Base-by-base conservation (phyloP, 2,888 invertebrate genomes). In the Diarsia brunnea region DNA sequence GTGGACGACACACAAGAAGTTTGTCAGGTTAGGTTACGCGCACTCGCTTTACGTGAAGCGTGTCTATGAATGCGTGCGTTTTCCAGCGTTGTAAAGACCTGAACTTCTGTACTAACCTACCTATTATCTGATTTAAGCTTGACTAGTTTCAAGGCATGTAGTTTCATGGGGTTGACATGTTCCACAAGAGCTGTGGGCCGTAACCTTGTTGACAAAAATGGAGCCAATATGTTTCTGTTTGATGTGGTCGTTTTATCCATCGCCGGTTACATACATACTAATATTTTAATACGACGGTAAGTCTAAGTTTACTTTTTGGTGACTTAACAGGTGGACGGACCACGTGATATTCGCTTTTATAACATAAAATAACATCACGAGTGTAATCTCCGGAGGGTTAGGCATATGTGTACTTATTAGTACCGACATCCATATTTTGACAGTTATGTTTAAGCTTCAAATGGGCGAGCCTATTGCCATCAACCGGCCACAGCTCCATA, bases 161-260 rank as follows among this genome's bases (percentile, higher is more conserved):
- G 64, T 51, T 65, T 19, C 51, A 77, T 77, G 72, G 64, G 77
- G 64, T 72, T 79, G 72, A 65, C 79, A 47, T 58, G 55, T 49
- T 64, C 71, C 64, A 14, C 45, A 31, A 24, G 72, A 65, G 14
- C 31, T 45, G 49, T 51, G n/a, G 31, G 16, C 43, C 14, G 47
- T 43, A 61, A 78, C 31, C 64, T 72, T 63, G 73, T 51, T 72
- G 72, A 60, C 72, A 60, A 65, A 79, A 72, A 64, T 78, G 49
- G 49, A 58, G 24, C 12, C 55, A 79, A 71, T 64, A 58, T 45
- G 3, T 64, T 58, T 65, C 19, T 21, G 45, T 72, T 65, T 72
- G 79, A 79, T 45, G 58, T 58, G 31, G 11, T 10, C 11, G 53
- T 43, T 49, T 38, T 47, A 74, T 73, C 14, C 31, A 24, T 21